Conservation (phyloP, 2,888 invertebrate species). For the Linnaemya vulpina region DNA sequence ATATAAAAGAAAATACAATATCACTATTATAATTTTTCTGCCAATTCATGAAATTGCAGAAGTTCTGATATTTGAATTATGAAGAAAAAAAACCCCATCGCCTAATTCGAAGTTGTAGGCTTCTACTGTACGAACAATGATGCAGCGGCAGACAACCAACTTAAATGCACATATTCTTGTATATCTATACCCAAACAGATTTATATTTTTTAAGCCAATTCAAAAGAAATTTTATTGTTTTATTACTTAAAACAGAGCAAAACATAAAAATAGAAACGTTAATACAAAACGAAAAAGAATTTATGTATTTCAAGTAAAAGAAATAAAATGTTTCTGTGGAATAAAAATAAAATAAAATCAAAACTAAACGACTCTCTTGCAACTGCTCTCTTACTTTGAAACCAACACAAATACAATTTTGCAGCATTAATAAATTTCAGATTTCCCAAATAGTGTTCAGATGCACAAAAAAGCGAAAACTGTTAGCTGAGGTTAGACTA, state of each 20-base stretch:
- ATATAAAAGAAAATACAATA: too few species aligned
- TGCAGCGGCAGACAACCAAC: constrained; percentile 55
- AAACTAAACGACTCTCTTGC: constrained; percentile 46
- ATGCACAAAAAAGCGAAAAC: too few species aligned
- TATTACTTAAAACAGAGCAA: constrained; percentile 17
- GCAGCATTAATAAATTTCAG: too few species aligned
- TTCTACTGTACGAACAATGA: neutral
- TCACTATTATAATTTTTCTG: too few species aligned
- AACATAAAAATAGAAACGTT: neutral
- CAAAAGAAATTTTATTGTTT: constrained; percentile 25
- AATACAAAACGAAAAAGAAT: constrained; percentile 32
- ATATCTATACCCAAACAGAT: neutral
- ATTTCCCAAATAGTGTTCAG: too few species aligned
- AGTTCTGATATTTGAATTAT: too few species aligned
- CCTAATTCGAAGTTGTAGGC: too few species aligned
- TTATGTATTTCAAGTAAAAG: neutral
- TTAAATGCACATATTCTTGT: neutral
- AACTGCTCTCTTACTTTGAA: constrained; percentile 34
- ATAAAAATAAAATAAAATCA: neutral
- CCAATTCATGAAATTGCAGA: too few species aligned
- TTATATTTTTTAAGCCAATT: neutral
- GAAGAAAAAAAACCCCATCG: too few species aligned
- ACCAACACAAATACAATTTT: neutral
- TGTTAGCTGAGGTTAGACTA: too few species aligned
- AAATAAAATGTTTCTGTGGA: constrained; percentile 39